Percentiles rank a stretch among this genome's conserved stretches.
These are phyloP conservation scores for Zosterops hypoxanthus DNA, from an alignment of 2,113 vertebrate genomes.

Conservation along the genomic window DNA sequence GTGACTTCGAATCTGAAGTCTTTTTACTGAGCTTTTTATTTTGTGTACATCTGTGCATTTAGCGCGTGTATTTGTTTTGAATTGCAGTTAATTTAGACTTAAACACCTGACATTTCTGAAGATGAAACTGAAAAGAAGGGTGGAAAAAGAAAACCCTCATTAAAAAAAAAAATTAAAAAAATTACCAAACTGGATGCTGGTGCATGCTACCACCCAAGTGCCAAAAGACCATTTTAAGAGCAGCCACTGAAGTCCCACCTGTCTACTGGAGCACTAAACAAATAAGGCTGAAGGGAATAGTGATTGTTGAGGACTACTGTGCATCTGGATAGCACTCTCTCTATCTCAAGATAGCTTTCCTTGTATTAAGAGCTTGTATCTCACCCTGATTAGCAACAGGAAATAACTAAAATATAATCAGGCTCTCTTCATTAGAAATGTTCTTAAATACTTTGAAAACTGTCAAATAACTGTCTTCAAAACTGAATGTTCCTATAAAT, in stretches of 20 bases:
- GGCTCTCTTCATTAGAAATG: background rate
- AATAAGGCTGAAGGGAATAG: background rate
- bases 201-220: background rate
- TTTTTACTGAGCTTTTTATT: background rate
- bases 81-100: background rate
- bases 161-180: background rate
- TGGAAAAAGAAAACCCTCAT: rapidly evolving
- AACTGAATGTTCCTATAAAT: background rate
- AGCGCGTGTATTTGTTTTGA: background rate
- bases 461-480: background rate
- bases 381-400: background rate
- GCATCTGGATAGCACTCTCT: background rate
- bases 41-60: background rate
- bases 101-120: background rate
- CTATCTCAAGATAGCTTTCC: background rate
- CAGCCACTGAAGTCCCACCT: background rate
- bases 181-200: background rate
- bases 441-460: background rate
- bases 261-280: background rate
- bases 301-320: background rate
- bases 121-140: background rate
- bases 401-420: background rate
- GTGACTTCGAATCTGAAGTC: background rate
- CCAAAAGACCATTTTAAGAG: background rate
- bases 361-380: background rate